A percentile compares a stretch with the other conserved stretches of the same genome.
phyloP scores from a whole-genome alignment of 30 jellyfish, hydroid and myxozoan species.

The Aurelia sp. region DNA sequence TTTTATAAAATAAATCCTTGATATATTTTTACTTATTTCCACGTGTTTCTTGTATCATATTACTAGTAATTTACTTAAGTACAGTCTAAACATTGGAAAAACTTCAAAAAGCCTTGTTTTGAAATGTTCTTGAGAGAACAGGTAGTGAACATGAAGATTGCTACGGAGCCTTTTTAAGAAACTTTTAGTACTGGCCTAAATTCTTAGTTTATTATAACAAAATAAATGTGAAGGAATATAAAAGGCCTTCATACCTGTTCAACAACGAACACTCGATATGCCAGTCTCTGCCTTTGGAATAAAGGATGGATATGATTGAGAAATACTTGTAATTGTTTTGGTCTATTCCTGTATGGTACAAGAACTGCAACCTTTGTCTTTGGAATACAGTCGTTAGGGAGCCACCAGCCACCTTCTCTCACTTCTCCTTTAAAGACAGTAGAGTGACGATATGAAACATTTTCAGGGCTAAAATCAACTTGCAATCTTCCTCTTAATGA shows the following conservation, averaged over 20 bases:
- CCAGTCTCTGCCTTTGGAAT: constrained; percentile 34
- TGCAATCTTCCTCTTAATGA: background rate
- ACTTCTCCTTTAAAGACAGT: constrained; percentile 1
- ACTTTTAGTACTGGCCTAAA: too few relatives aligned
- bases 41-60: too few relatives aligned
- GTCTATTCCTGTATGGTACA: constrained; percentile 46
- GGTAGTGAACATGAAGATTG: too few relatives aligned
- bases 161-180: too few relatives aligned
- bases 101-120: too few relatives aligned
- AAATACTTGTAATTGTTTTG: constrained; percentile 37
- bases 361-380: constrained; percentile 40
- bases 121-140: too few relatives aligned
- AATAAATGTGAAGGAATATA: too few relatives aligned
- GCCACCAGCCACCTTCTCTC: constrained; percentile 60
- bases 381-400: constrained; percentile 38
- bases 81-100: too few relatives aligned
- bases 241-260: constrained; percentile 38
- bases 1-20: too few relatives aligned
- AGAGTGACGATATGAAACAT: background rate
- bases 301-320: constrained; percentile 50
- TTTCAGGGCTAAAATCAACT: background rate
- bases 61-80: too few relatives aligned
- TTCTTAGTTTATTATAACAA: too few relatives aligned
- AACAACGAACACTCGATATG: constrained; percentile 25
- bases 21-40: too few relatives aligned